Conservation (phyloP, 2,888 invertebrate genomes). For the Agriopis marginaria region DNA sequence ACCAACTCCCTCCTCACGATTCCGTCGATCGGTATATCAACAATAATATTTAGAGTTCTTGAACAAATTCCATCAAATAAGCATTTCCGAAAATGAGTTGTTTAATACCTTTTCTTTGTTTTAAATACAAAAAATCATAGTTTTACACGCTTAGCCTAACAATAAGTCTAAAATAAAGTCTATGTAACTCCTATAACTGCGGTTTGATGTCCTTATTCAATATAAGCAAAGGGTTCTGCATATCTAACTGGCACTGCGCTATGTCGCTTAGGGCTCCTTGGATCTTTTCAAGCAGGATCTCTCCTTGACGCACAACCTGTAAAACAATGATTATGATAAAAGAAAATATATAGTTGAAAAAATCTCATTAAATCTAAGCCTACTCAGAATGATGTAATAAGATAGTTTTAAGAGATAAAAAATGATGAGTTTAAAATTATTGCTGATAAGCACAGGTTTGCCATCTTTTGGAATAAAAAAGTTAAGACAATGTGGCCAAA, state of each 20-base stretch:
- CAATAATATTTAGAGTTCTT: too few relatives aligned
- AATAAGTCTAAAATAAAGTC: neutral
- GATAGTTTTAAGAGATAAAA: too few relatives aligned
- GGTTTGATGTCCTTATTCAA: constrained; percentile 76
- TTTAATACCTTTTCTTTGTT: constrained; percentile 1
- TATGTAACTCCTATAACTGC: constrained; percentile 69
- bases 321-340: neutral
- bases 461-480: too few relatives aligned
- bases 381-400: too few relatives aligned
- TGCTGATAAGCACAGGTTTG: too few relatives aligned
- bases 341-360: too few relatives aligned
- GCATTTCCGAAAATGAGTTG: neutral
- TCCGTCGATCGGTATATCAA: too few relatives aligned
- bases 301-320: constrained; percentile 94
- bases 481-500: too few relatives aligned
- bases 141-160: constrained; percentile 6
- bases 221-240: constrained; percentile 89
- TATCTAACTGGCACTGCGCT: constrained; percentile 95
- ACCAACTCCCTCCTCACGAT: too few relatives aligned
- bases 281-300: constrained; percentile 94
- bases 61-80: neutral
- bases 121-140: constrained; percentile 16
- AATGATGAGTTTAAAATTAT: too few relatives aligned
- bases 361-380: too few relatives aligned
- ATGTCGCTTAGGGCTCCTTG: constrained; percentile 97